Base-by-base conservation (phyloP, 2,888 invertebrate species). In the Teleiodes luculella region DNA sequence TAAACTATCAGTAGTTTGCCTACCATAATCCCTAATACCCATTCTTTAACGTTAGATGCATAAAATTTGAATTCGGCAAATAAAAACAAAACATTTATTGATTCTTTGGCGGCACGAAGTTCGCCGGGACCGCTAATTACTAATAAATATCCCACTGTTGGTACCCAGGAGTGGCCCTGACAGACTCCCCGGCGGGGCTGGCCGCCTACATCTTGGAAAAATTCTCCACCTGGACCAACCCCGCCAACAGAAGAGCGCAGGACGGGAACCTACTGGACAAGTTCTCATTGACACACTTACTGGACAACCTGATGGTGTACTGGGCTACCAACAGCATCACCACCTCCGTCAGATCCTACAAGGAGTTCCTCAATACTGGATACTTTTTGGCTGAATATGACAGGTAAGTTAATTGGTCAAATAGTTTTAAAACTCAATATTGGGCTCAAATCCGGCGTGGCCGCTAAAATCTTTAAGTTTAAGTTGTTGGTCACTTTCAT, bases 171-270 rank as follows among this genome's bases (percentile, higher is more conserved):
- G 85, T 91, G 4, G 94, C 90, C 0, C 75, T 97, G 43, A 87
- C 92, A 1, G 95, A 96, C 67, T 94, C 95, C 0, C 98, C 98
- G 0, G 91, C 94, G 0, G 97, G 97, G 0, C 80, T 98, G 55
- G 97, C 97, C 0, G 95, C 95, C 0, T 98, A 97, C 69, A 95
- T 98, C 52, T 79, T 98, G 10, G 97, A 98, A 69, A 98, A 97
- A 76, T 97, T 96, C 83, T 92, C 91, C 70, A 93, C 68, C 5
- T 95, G 83, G 94, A 95, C 85, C 76, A 95, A 86, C 78, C 93
- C 65, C 0, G 73, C 78, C 0, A 85, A 86, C 68, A 85, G 79
- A 14, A 68, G 80, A 0, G 80, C 91, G 0, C 72, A 78, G 0
- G 94, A 95, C 68, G 95, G 95, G 0, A 94, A 93, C 2, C 79